Percentiles rank a stretch among this genome's conserved stretches.
These are phyloP conservation scores for Lycorma delicatula DNA, from an alignment of 1,140 invertebrate species.

Conservation along the genomic window DNA sequence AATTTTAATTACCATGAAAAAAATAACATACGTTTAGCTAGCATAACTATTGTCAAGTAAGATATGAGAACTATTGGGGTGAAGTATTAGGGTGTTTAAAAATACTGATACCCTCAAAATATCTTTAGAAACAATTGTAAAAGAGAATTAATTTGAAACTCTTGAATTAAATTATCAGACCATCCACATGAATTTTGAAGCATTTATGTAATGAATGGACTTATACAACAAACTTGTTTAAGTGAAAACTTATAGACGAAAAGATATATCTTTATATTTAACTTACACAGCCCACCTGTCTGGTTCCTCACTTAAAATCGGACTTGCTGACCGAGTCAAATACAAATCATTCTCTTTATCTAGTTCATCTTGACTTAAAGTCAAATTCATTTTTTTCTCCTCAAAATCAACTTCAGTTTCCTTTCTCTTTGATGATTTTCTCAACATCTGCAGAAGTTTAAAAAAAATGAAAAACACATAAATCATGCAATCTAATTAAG, in stretches of 20 bases:
- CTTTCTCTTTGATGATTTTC: conserved; percentile 85
- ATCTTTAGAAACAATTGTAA: too few relatives aligned
- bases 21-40: too few relatives aligned
- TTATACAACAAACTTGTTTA: background rate
- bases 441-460: conserved; percentile 56
- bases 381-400: conserved; percentile 90
- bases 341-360: conserved; percentile 78
- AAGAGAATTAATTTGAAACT: too few relatives aligned
- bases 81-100: too few relatives aligned
- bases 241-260: background rate
- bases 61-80: too few relatives aligned
- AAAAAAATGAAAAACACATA: too few relatives aligned
- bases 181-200: too few relatives aligned
- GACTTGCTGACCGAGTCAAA: conserved; percentile 53
- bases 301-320: conserved; percentile 31
- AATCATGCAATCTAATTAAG: too few relatives aligned
- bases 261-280: background rate
- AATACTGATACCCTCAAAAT: too few relatives aligned
- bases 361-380: conserved; percentile 70
- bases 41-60: too few relatives aligned
- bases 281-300: conserved; percentile 24
- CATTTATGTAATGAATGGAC: background rate
- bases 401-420: conserved; percentile 95
- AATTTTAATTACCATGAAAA: too few relatives aligned
- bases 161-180: too few relatives aligned